Evolutionary conservation across 2,113 vertebrate genomes (phyloP).

Genomic region (human): DNA sequence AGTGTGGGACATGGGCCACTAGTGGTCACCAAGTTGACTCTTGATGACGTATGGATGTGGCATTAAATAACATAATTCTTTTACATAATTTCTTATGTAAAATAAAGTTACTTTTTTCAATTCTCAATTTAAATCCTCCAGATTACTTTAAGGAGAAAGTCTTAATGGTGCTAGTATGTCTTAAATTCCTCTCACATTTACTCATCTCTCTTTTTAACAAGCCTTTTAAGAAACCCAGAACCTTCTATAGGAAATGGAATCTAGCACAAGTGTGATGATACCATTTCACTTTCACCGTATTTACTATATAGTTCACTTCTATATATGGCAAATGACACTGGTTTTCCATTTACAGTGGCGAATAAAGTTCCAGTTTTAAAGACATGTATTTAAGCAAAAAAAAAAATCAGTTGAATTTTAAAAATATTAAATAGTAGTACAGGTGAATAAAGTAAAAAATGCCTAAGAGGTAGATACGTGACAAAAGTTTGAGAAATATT

Average conservation of each 20-base stretch:
- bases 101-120: slow-evolving; percentile 15
- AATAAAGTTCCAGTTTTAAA: slow-evolving; percentile 27
- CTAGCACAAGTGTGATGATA: not conserved
- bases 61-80: not conserved
- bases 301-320: not conserved
- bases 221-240: slow-evolving; percentile 26
- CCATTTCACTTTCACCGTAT: slow-evolving; percentile 21
- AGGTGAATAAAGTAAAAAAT: not conserved
- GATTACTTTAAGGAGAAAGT: slow-evolving; percentile 22
- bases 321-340: not conserved
- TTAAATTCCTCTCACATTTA: not conserved
- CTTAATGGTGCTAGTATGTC: not conserved
- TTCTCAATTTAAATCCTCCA: slow-evolving; percentile 26
- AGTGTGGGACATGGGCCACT: not conserved
- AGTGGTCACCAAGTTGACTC: not conserved
- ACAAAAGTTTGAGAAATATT: slow-evolving; percentile 37
- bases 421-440: not conserved
- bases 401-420: not conserved
- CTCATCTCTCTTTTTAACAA: not conserved
- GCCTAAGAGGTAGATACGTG: not conserved
- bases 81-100: not conserved
- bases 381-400: not conserved
- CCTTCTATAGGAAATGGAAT: not conserved
- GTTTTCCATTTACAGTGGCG: not conserved
- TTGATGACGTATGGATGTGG: not conserved